phyloP scores from a whole-genome alignment of 64 coral and sea anemone genomes.

The Pachyseris speciosa region DNA sequence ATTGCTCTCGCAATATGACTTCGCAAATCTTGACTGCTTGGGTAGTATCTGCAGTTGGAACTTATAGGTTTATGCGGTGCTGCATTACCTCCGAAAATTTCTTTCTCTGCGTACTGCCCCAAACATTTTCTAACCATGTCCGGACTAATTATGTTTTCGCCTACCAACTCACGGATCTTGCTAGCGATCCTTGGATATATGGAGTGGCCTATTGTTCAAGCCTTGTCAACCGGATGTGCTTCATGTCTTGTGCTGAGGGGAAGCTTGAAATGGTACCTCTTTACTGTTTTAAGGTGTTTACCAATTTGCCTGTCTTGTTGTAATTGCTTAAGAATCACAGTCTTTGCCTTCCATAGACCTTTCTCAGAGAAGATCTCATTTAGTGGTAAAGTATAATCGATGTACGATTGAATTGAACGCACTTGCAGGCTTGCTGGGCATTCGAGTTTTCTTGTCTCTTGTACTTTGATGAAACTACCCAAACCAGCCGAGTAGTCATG shows the following conservation, averaged over 20 bases:
- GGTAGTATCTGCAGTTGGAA: conserved; percentile 53
- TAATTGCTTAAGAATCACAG: neutral
- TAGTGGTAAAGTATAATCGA: neutral
- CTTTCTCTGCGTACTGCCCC: conserved; percentile 22
- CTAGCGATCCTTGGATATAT: conserved; percentile 32
- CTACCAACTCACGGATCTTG: conserved; percentile 45
- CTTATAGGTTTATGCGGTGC: neutral
- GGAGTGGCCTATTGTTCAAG: conserved; percentile 12
- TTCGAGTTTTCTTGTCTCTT: conserved; percentile 10
- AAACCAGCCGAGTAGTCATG: conserved; percentile 21
- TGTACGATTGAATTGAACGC: neutral
- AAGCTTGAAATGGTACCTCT: conserved; percentile 25
- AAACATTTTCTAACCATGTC: conserved; percentile 24
- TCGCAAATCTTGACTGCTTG: conserved; percentile 46
- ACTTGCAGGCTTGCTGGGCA: conserved; percentile 31
- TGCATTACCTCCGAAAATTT: neutral
- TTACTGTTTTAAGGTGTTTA: neutral
- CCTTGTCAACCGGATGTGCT: conserved; percentile 36
- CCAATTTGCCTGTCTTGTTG: neutral
- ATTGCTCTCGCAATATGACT: conserved; percentile 65
- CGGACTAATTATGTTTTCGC: conserved; percentile 1
- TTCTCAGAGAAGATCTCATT: neutral
- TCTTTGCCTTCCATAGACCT: conserved; percentile 32
- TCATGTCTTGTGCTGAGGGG: neutral
- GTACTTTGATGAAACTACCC: conserved; percentile 11